Evolutionary conservation across 2,888 invertebrate species (phyloP).

Genomic region (Gymnosoma rotundatum): DNA sequence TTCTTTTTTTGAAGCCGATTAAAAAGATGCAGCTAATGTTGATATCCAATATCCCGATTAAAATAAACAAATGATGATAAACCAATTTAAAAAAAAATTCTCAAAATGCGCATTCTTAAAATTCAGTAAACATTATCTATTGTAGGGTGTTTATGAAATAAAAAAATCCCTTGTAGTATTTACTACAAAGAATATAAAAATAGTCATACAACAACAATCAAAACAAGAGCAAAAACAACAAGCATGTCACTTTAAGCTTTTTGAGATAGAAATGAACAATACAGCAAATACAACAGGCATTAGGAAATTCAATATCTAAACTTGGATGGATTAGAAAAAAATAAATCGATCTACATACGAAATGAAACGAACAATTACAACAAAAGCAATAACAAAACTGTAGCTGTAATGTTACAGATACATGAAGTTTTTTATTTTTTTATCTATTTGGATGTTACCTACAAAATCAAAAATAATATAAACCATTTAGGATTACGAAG

Average conservation of each 20-base stretch:
- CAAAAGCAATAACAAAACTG: slow-evolving; percentile 18
- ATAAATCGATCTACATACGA: slow-evolving; percentile 61
- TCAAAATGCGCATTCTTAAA: neutral
- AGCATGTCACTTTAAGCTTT: slow-evolving; percentile 65
- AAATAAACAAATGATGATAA: no score
- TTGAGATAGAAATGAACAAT: slow-evolving; percentile 54
- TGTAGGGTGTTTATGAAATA: slow-evolving; percentile 32
- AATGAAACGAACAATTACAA: slow-evolving; percentile 48
- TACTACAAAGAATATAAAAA: slow-evolving; percentile 7
- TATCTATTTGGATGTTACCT: slow-evolving; percentile 52
- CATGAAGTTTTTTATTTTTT: slow-evolving; percentile 34
- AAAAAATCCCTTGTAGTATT: slow-evolving; percentile 26
- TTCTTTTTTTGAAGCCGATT: no score
- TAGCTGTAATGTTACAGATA: slow-evolving; percentile 58
- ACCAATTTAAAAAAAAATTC: no score
- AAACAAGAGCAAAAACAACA: slow-evolving; percentile 51
- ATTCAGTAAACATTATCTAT: neutral
- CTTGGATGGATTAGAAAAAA: slow-evolving; percentile 58
- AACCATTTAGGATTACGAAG: slow-evolving; percentile 63
- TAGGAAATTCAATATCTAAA: slow-evolving; percentile 79
- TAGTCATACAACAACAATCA: neutral
- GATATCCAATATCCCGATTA: no score
- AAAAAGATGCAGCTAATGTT: no score
- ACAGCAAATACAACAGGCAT: slow-evolving; percentile 76
- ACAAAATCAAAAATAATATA: slow-evolving; percentile 20